These are phyloP conservation scores for Epizoanthus illoricatus DNA, from an alignment of 92 coral and sea anemone species.

Conservation along the genomic window DNA sequence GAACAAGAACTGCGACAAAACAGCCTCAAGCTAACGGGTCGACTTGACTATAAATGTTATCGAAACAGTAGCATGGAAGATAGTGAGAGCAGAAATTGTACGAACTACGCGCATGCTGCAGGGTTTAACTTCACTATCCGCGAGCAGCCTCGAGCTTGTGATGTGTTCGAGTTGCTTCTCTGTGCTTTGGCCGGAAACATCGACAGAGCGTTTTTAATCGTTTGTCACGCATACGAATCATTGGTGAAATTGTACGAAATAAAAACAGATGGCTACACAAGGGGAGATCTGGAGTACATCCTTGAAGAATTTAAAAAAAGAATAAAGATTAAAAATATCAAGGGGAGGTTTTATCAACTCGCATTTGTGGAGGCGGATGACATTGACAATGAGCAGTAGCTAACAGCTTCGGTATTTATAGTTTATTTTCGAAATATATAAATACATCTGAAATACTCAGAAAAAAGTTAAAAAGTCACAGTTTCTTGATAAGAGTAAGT, in stretches of 20 bases:
- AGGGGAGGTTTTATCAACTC: constrained; percentile 32
- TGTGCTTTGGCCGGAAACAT: constrained; percentile 21
- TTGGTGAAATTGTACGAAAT: constrained; percentile 26
- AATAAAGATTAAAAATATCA: constrained; percentile 20
- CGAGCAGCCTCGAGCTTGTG: constrained; percentile 41
- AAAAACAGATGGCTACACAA: constrained; percentile 13
- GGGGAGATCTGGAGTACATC: background rate
- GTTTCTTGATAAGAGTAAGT: no score
- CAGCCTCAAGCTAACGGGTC: constrained; percentile 2
- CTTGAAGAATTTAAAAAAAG: constrained; percentile 15
- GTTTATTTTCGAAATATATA: no score
- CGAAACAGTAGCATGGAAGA: background rate
- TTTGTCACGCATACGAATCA: constrained; percentile 6
- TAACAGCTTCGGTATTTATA: no score
- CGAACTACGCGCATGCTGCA: constrained; percentile 20
- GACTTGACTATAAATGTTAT: constrained; percentile 29
- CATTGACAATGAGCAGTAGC: constrained; percentile 7
- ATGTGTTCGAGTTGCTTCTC: constrained; percentile 32
- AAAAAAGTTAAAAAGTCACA: no score
- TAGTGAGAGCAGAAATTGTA: background rate
- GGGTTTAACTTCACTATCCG: constrained; percentile 27
- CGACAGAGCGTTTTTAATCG: constrained; percentile 11
- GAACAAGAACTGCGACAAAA: constrained; percentile 23
- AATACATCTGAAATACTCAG: no score
- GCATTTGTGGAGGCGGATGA: constrained; percentile 37